Base-by-base conservation (phyloP, 2,797 vertebrate genomes). In the Anolis apletophallus region DNA sequence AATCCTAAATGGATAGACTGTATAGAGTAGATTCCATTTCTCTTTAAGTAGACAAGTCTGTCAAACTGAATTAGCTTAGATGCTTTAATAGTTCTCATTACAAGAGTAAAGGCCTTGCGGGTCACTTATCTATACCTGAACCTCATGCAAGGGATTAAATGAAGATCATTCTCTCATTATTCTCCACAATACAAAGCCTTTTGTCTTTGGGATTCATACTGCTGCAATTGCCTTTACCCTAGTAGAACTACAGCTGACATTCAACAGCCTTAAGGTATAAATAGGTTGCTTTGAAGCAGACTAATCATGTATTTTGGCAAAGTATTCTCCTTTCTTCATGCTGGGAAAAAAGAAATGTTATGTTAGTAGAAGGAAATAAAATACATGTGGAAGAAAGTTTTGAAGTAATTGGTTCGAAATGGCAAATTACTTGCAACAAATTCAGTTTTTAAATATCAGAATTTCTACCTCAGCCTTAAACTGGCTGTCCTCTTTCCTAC, bases 71-170 rank as follows among this genome's bases (percentile, higher is more conserved):
- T 81, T 86, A 86, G 57, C 32, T 32, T 68, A 75, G 26, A 34
- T 85, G 74, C n/a, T 85, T 85, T 69, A 78, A 78, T 50, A 11
- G 72, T 81, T 55, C 80, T 87, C 72, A 69, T 81, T 81, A 82
- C 52, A 74, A 36, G 40, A 74, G 79, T 74, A 67, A 40, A 81
- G 23, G 80, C 59, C 52, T 11, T 17, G 71, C 64, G 59, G 46
- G 71, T 81, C 77, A 59, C 36, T 84, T 84, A 50, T 64, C 57
- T 67, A 75, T 67, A 74, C 46, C 32, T 55, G 55, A 71, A 69
- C 77, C n/a, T 72, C 12, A 78, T 64, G 36, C 2, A 64, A 57
- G 40, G 57, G 46, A 81, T 81, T 64, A 54, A 75, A 81, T 75
- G 32, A 10, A 8, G 1, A 13, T 26, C 14, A 59, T 23, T 73